Evolutionary conservation across 2,888 invertebrate genomes (phyloP).

Genomic region (Syritta pipiens): DNA sequence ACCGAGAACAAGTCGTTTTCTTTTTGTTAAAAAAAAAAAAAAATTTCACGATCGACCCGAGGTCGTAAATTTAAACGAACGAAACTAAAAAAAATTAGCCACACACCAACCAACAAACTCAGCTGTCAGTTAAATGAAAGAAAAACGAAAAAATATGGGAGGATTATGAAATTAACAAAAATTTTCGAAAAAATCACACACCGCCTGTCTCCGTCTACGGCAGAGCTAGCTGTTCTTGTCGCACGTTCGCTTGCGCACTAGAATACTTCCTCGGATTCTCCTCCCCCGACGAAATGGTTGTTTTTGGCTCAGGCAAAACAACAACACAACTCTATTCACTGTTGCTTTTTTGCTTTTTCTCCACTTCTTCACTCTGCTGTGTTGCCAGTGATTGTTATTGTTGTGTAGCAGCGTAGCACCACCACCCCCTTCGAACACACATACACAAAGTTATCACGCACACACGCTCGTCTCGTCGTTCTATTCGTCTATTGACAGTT

Average conservation of each 20-base stretch:
- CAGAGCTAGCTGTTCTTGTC: slow-evolving; percentile 6
- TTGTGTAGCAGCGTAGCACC: slow-evolving; percentile 32
- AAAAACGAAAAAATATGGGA: slow-evolving; percentile 52
- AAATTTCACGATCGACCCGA: slow-evolving; percentile 35
- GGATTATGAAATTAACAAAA: slow-evolving; percentile 61
- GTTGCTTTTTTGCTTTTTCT: slow-evolving; percentile 44
- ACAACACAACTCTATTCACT: slow-evolving; percentile 48
- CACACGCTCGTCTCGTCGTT: not conserved
- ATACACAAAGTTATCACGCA: slow-evolving; percentile 8
- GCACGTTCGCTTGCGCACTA: slow-evolving; percentile 51
- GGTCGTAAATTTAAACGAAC: slow-evolving; percentile 14
- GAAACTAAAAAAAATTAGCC: slow-evolving; percentile 25
- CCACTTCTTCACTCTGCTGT: not conserved
- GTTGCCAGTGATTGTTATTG: no score
- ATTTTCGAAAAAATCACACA: slow-evolving; percentile 17
- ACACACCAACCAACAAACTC: slow-evolving; percentile 57
- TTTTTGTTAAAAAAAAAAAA: not conserved
- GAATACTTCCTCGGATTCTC: slow-evolving; percentile 4
- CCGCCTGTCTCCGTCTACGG: slow-evolving; percentile 17
- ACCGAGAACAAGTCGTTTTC: not conserved
- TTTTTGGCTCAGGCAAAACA: no score
- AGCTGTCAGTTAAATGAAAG: slow-evolving; percentile 59
- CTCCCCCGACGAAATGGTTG: slow-evolving; percentile 20
- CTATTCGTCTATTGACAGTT: slow-evolving; percentile 20
- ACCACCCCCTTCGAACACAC: slow-evolving; percentile 12